These are phyloP conservation scores for Chionomys nivalis DNA, from an alignment of 2,113 vertebrate genomes.

Conservation along the genomic window DNA sequence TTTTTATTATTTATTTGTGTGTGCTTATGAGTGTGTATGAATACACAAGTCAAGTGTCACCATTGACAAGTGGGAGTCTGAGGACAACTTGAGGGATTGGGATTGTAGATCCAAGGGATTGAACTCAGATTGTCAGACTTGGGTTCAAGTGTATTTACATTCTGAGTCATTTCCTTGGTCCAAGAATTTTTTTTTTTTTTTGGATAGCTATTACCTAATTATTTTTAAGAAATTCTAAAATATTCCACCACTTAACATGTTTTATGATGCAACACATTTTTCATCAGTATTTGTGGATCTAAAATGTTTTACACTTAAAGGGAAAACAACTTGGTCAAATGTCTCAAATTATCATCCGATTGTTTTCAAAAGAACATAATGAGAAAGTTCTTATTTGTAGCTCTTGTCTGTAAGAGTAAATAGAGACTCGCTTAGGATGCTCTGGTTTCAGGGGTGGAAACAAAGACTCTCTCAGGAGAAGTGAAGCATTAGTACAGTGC, in stretches of 20 bases:
- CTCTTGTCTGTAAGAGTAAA: constrained; percentile 20
- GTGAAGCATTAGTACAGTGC: background rate
- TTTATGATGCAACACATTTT: constrained; percentile 40
- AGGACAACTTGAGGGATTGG: background rate
- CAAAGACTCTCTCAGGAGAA: constrained; percentile 40
- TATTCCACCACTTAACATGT: background rate
- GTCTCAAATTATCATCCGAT: constrained; percentile 28
- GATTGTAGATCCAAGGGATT: too few relatives aligned
- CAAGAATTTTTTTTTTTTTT: background rate
- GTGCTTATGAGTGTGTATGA: background rate
- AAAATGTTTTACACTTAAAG: constrained; percentile 47
- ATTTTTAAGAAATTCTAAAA: constrained; percentile 28
- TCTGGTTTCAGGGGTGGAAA: constrained; percentile 16
- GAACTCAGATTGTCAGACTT: too few relatives aligned
- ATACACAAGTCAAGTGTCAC: background rate
- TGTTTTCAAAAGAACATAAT: constrained; percentile 34
- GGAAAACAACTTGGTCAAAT: constrained; percentile 45
- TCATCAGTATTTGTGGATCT: constrained; percentile 5
- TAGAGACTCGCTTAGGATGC: background rate
- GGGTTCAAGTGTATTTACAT: background rate
- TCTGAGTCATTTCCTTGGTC: background rate
- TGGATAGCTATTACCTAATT: constrained; percentile 17
- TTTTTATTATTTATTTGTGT: background rate
- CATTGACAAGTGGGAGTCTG: background rate
- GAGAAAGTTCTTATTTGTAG: background rate